Percentiles rank a stretch among this genome's conserved stretches.
Conservation (phyloP, 2,797 vertebrate species). For the Chiloscyllium punctatum region DNA sequence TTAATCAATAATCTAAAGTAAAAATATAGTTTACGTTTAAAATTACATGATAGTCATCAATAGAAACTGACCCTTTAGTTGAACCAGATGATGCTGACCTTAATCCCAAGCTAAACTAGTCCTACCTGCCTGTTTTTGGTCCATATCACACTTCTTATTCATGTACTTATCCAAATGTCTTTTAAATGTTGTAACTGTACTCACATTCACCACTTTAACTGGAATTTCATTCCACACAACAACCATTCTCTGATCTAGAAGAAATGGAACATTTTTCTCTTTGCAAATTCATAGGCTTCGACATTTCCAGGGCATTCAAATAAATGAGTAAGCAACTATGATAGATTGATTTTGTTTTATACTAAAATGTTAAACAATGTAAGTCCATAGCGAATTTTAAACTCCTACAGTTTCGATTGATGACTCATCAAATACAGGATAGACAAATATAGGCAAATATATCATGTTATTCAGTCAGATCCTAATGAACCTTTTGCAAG, state of each 20-base stretch:
- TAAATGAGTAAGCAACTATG: not conserved
- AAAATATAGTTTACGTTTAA: not conserved
- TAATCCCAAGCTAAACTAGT: no score
- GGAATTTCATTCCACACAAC: no score
- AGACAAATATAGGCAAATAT: not conserved
- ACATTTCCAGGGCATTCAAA: no score
- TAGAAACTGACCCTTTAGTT: no score
- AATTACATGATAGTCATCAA: not conserved
- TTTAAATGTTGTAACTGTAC: no score
- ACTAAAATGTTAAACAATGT: not conserved
- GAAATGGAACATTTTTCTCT: not conserved
- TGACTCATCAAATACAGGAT: not conserved
- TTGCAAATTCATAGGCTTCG: no score
- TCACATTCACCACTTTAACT: no score
- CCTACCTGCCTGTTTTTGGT: no score
- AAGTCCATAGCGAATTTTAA: not conserved
- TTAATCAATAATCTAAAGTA: not conserved
- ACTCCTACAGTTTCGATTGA: not conserved
- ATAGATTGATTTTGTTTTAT: not conserved
- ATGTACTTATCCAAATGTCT: no score
- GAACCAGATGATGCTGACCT: no score
- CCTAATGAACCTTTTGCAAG: not conserved
- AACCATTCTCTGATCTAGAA: not conserved
- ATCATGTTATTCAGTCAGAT: not conserved
- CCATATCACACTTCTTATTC: no score